Evolutionary conservation across 2,888 invertebrate species (phyloP).

Genomic region (Lasioglossum morio): DNA sequence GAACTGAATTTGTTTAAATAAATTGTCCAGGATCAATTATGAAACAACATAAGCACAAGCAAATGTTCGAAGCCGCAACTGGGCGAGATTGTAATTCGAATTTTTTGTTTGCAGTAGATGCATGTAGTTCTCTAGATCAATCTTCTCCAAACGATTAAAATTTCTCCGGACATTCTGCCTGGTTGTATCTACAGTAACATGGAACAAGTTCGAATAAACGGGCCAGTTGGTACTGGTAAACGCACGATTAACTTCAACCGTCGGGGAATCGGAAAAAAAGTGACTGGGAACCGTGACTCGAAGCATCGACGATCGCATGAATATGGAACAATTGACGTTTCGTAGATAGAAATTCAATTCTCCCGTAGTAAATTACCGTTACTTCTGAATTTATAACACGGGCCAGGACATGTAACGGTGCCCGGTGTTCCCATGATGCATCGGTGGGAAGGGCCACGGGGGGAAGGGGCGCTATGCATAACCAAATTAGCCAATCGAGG

Average conservation of each 20-base stretch:
- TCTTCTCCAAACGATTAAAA: background rate
- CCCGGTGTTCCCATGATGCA: slow-evolving; percentile 42
- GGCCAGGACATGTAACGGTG: slow-evolving; percentile 15
- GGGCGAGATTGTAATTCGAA: background rate
- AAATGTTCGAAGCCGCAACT: background rate
- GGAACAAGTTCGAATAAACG: background rate
- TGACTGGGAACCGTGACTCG: background rate
- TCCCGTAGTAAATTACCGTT: background rate
- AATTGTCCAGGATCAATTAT: background rate
- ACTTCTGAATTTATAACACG: slow-evolving; percentile 22
- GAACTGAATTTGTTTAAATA: background rate
- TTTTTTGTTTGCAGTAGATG: background rate
- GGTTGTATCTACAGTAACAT: background rate
- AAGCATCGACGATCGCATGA: background rate
- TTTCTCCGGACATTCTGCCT: background rate
- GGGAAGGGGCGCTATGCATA: slow-evolving; percentile 35
- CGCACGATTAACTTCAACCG: background rate
- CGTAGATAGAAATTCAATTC: slow-evolving; percentile 10
- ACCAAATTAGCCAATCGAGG: slow-evolving; percentile 61
- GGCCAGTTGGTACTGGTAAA: too few relatives aligned
- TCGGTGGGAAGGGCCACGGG: background rate
- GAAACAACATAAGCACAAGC: background rate
- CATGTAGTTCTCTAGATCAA: background rate
- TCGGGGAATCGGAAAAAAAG: background rate
- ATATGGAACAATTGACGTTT: slow-evolving; percentile 13